phyloP scores from a whole-genome alignment of 2,888 invertebrate genomes.

The Pammene fasciana region DNA sequence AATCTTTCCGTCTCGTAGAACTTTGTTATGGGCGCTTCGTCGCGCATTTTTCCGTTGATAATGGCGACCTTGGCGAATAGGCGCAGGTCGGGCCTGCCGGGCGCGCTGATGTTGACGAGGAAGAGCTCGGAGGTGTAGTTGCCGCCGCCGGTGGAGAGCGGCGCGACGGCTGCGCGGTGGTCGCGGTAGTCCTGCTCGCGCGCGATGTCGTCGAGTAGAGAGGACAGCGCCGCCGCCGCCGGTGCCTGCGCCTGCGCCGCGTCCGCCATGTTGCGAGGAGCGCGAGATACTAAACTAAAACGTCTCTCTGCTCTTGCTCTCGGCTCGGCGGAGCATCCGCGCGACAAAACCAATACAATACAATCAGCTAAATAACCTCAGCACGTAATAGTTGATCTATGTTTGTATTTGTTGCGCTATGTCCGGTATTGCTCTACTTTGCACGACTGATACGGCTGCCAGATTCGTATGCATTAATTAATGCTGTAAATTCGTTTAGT shows the following conservation, averaged over 20 bases:
- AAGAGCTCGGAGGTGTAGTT: slow-evolving; percentile 62
- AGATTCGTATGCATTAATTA: too few species aligned
- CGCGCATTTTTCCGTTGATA: slow-evolving; percentile 54
- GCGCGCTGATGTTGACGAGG: slow-evolving; percentile 49
- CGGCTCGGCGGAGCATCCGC: neutral
- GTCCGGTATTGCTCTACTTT: too few species aligned
- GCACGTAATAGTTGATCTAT: neutral
- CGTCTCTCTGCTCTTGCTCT: neutral
- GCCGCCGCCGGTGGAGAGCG: slow-evolving; percentile 56
- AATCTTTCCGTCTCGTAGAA: slow-evolving; percentile 58
- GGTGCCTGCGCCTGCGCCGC: slow-evolving; percentile 43
- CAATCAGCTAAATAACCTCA: neutral
- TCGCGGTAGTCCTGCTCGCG: slow-evolving; percentile 50
- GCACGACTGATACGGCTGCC: too few species aligned
- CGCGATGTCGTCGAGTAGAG: slow-evolving; percentile 52
- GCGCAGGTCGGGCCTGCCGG: slow-evolving; percentile 49
- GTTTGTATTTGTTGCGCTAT: too few species aligned
- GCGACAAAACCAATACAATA: neutral
- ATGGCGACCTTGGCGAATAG: slow-evolving; percentile 63
- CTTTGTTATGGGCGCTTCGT: slow-evolving; percentile 45
- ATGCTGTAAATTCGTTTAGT: too few species aligned
- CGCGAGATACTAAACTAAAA: slow-evolving; percentile 17
- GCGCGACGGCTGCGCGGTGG: slow-evolving; percentile 49
- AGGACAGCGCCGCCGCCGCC: slow-evolving; percentile 41
- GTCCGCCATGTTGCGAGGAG: slow-evolving; percentile 51